Base-by-base conservation (phyloP, 64 coral and sea anemone genomes). In the Actinia equina region DNA sequence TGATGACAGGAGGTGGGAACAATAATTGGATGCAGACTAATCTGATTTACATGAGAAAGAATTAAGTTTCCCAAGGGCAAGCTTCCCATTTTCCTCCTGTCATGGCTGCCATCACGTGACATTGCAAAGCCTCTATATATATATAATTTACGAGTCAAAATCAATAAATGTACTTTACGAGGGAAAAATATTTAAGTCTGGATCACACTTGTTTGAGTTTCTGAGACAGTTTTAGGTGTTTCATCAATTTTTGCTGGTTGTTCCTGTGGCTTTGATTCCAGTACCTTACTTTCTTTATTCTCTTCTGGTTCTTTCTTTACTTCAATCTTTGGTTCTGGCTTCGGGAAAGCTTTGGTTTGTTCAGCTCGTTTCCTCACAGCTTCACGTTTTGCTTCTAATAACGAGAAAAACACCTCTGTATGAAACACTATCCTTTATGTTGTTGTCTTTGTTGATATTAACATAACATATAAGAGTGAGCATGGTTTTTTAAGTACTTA, bases 351-450 rank as follows among this genome's bases (percentile, higher is more conserved):
- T 51, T 81, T 81, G 45, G 16, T 81, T 81, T 81, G 78, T 20
- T 81, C 78, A 13, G 78, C 78, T 49, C 44, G 16, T 81, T 37
- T 81, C 45, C 78, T 44, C 12, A 81, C 41, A 18, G 78, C 78
- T 81, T 81, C 78, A 22, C 78, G 42, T 81, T 81, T 81, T 51
- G 78, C 78, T 81, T 81, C 78, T 81, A 19, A 81, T 17, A 46
- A 81, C 18, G 20, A 65, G 27, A 74, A 41, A n/a, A 74, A 30
- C 23, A 74, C 10, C 55, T 12, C 30, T 0, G 30, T 37, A 37
- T 37, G 30, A 37, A 37, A 37, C 30, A 37, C 30, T 37, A 37
- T 37, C 2, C 52, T 54, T 54, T 54, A 37, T 37, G 1, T 37
- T 37, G 1, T 37, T 37, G 30, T 37, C n/a, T n/a, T n/a, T 37